Percentiles rank a stretch among this genome's conserved stretches.
Conservation (phyloP, 1,140 invertebrate genomes). For the Ctenoplectra terminalis region DNA sequence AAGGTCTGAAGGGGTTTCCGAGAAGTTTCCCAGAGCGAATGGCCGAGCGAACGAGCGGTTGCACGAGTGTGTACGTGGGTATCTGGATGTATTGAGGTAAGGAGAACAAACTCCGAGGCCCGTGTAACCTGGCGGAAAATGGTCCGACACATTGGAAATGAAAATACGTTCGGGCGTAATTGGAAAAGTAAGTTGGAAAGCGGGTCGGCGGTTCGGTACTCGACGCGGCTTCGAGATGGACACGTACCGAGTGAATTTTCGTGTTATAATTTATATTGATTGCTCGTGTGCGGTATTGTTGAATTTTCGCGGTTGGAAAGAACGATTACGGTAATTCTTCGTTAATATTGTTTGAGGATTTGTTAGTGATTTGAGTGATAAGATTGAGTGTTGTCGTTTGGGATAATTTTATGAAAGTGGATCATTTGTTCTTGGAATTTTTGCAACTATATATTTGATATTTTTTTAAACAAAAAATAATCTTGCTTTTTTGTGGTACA, state of each 20-base stretch:
- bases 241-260: background rate
- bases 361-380: no score
- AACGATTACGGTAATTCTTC: no score
- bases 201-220: no score
- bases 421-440: no score
- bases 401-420: no score
- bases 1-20: conserved; percentile 31
- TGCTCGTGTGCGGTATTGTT: background rate
- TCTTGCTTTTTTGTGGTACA: no score
- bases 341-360: no score
- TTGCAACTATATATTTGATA: no score
- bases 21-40: conserved; percentile 1
- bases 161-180: conserved; percentile 35
- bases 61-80: background rate
- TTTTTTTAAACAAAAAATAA: no score
- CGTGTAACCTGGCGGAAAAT: conserved; percentile 37
- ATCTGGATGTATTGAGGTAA: background rate
- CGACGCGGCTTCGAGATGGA: background rate
- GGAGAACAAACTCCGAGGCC: conserved; percentile 19
- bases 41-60: no score
- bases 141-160: conserved; percentile 36
- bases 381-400: no score
- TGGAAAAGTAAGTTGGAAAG: conserved; percentile 34
- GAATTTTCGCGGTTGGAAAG: background rate
- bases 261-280: conserved; percentile 20